phyloP scores from a whole-genome alignment of 2,113 vertebrate genomes.

The Podocnemis expansa region DNA sequence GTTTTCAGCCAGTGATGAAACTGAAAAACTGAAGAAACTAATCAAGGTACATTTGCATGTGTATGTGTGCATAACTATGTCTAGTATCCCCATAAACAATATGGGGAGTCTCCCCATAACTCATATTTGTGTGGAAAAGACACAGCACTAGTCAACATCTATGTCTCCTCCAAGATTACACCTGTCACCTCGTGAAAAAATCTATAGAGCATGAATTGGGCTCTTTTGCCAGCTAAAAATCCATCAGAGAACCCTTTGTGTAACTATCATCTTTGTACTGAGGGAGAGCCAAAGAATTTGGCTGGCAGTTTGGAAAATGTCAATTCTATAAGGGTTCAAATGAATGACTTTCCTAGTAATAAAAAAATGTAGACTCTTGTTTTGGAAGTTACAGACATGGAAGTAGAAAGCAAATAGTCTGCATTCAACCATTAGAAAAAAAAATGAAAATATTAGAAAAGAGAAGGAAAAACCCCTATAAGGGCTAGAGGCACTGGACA shows the following conservation, averaged over 20 bases:
- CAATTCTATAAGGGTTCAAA: neutral
- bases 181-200: too few species aligned
- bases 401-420: neutral
- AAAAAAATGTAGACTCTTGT: neutral
- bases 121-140: neutral
- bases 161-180: too few species aligned
- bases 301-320: neutral
- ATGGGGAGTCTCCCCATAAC: neutral
- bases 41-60: neutral
- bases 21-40: neutral
- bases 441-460: neutral
- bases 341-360: neutral
- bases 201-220: too few species aligned
- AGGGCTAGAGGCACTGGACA: neutral
- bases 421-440: neutral
- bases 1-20: neutral
- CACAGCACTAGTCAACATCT: too few species aligned
- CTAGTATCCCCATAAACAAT: neutral
- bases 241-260: too few species aligned
- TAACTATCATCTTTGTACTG: too few species aligned
- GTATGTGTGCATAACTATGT: neutral
- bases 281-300: too few species aligned
- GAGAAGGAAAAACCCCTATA: neutral
- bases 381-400: neutral
- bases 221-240: too few species aligned